These are phyloP conservation scores for Holothuria glaberrima DNA, from an alignment of 35 echinoderm and acorn worm genomes.

Conservation along the genomic window DNA sequence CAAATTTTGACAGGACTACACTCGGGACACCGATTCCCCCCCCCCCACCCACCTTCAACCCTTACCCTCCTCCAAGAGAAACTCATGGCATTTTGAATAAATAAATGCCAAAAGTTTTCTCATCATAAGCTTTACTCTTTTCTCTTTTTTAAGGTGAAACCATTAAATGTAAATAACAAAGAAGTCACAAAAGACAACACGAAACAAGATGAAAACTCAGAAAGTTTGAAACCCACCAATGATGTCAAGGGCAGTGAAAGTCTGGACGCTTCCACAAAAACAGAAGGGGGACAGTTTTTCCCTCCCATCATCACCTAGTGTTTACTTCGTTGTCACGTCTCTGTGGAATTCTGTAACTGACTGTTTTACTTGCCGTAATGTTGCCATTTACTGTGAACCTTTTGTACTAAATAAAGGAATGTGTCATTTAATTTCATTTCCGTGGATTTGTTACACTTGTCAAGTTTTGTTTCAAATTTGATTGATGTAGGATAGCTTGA, in stretches of 20 bases:
- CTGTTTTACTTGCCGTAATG: slow-evolving; percentile 2
- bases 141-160: background rate
- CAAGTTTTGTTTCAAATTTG: too few relatives aligned
- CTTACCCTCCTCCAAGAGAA: too few relatives aligned
- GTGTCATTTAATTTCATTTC: too few relatives aligned
- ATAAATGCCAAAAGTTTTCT: too few relatives aligned
- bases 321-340: background rate
- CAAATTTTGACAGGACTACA: too few relatives aligned
- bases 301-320: slow-evolving; percentile 1
- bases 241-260: background rate
- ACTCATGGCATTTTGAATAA: too few relatives aligned
- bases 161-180: background rate
- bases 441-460: too few relatives aligned
- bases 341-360: too few relatives aligned
- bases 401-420: too few relatives aligned
- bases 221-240: background rate
- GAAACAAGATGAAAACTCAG: background rate
- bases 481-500: too few relatives aligned
- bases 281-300: slow-evolving; percentile 1
- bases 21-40: too few relatives aligned
- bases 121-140: background rate
- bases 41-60: too few relatives aligned
- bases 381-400: background rate
- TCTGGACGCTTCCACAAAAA: background rate
- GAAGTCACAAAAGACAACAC: background rate